Base-by-base conservation (phyloP, 2,113 vertebrate genomes). In the Serilophus lunatus region DNA sequence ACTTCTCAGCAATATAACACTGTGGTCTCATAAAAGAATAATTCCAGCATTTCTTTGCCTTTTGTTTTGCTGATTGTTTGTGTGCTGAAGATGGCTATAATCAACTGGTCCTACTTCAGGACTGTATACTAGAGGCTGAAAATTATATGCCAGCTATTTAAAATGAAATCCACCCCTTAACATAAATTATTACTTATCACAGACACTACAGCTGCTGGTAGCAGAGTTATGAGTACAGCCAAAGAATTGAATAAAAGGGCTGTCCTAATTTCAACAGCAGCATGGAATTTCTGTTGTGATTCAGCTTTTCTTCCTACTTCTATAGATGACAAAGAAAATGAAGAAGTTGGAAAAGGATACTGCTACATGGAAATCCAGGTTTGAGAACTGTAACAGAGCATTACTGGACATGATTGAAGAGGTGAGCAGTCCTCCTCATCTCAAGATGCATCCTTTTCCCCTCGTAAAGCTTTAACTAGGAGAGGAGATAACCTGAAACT, bases 371-470 rank as follows among this genome's bases (percentile, higher is more conserved):
- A 99, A 98, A 98, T 98, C 98, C 16, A 98, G 99, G 54, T 99
- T 99, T 96, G 99, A 99, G 96, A 99, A 98, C 96, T 99, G 99
- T 94, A 99, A 99, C 98, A 99, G 98, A 97, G 98, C 99, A 4
- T 98, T 99, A 64, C 85, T 98, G 80, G 99, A 99, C 88, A 99
- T 99, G 99, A 99, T 99, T 14, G 98, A 99, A 81, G 99, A 99
- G 98, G 99, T 99, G 92, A 98, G 98, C 53, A 12, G 53, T 47
- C 33, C 57, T 86, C 86, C 45, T 68, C 19, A 50, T 76, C 57
- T 79, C 70, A 71, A 61, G 38, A 78, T 51, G 31, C n/a, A 45
- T 36, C 28, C 8, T n/a, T 92, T 81, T 54, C 40, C 24, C 26
- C 23, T 63, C 1, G 1, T 47, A 92, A 88, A 36, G 26, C 23